These are phyloP conservation scores for Phyllotreta striolata DNA, from an alignment of 2,888 invertebrate genomes.

Conservation along the genomic window DNA sequence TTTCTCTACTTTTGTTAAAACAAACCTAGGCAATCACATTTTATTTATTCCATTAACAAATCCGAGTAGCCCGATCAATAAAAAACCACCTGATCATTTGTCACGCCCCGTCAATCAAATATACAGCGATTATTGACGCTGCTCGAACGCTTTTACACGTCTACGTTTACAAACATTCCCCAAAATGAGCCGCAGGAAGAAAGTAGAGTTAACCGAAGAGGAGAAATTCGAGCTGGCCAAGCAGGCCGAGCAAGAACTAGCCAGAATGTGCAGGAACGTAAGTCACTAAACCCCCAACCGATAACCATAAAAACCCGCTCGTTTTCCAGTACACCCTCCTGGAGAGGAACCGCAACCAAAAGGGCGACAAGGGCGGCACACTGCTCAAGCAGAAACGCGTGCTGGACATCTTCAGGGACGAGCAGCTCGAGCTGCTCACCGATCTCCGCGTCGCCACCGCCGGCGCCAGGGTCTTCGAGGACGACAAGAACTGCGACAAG, in stretches of 20 bases:
- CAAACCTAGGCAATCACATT: no score
- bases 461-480: conserved; percentile 66
- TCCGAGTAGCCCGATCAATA: no score
- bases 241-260: conserved; percentile 79
- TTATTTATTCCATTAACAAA: no score
- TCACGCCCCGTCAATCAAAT: no score
- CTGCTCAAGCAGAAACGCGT: conserved; percentile 70
- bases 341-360: conserved; percentile 77
- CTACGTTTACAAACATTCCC: neutral
- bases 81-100: no score
- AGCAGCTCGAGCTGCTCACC: conserved; percentile 70
- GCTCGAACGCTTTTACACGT: neutral
- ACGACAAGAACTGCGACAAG: conserved; percentile 64
- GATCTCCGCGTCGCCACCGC: conserved; percentile 70
- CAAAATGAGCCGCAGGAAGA: conserved; percentile 28
- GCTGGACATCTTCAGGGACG: conserved; percentile 68
- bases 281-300: neutral
- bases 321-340: conserved; percentile 64
- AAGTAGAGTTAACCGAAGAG: conserved; percentile 57
- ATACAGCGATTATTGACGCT: no score
- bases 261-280: conserved; percentile 74
- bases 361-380: conserved; percentile 67
- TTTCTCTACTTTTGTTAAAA: no score
- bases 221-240: conserved; percentile 76
- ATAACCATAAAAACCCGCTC: neutral